These are phyloP conservation scores for sheep (Ovis aries) DNA, from an alignment of 2,113 vertebrate genomes.

Conservation along the genomic window ARS-UI_Ramb_v3.0 NC_056058.1:4001501-4002000, in stretches of 20 bases:
- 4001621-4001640: background rate
- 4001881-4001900: background rate
- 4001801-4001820: background rate
- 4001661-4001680: background rate
- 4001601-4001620: background rate
- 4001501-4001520: background rate
- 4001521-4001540: background rate
- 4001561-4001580: background rate
- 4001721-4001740: background rate
- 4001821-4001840: background rate
- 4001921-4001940: background rate
- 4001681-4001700: background rate
- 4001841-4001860: background rate
- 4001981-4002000: background rate
- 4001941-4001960: background rate
- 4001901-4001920: fast-evolving
- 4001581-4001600: background rate
- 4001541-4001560: background rate
- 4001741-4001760: background rate
- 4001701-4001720: background rate
- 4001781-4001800: background rate
- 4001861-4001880: background rate
- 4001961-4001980: background rate
- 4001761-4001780: background rate
- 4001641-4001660: background rate